A percentile compares a stretch with the other conserved stretches of the same genome.
phyloP scores from a whole-genome alignment of 1,140 invertebrate genomes.

The Doryteuthis pealeii region DNA sequence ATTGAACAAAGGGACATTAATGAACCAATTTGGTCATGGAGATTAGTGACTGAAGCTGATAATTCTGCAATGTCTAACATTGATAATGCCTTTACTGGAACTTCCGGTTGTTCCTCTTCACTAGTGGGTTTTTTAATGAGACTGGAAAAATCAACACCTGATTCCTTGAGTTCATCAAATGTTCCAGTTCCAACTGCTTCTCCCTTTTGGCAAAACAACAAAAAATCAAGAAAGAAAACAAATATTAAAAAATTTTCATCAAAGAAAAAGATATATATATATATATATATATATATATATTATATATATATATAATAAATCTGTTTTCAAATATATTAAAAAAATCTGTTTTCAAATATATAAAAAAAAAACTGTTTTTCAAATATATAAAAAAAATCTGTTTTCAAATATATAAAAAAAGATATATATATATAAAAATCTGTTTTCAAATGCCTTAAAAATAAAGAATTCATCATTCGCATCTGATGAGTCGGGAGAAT shows the following conservation, averaged over 20 bases:
- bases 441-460: no score
- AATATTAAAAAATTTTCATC: slow-evolving; percentile 10
- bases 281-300: no score
- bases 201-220: slow-evolving; percentile 36
- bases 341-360: no score
- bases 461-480: no score
- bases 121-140: slow-evolving; percentile 45
- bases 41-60: not conserved
- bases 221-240: slow-evolving; percentile 10
- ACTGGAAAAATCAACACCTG: slow-evolving; percentile 59
- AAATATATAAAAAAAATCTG: no score
- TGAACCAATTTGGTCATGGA: not conserved
- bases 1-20: not conserved
- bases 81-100: not conserved
- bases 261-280: no score
- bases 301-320: no score
- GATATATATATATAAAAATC: no score
- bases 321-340: no score
- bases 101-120: not conserved
- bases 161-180: slow-evolving; percentile 56
- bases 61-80: not conserved
- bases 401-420: no score
- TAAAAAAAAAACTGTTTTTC: no score
- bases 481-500: no score
- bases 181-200: slow-evolving; percentile 53